phyloP scores from a whole-genome alignment of 2,888 invertebrate species.

The Drosophila borborema region DNA sequence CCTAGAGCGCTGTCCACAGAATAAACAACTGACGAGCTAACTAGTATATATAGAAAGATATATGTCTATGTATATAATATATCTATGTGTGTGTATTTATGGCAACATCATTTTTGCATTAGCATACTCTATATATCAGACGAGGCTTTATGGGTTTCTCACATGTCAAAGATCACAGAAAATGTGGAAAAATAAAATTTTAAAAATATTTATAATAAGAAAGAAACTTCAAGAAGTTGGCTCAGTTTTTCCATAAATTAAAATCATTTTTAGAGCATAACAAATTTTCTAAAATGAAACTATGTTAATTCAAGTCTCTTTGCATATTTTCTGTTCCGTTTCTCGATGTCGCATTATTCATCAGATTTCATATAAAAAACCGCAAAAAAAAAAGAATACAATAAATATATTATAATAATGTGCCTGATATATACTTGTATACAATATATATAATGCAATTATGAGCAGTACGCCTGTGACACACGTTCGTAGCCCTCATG shows the following conservation, averaged over 20 bases:
- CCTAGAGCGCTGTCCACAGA: constrained; percentile 60
- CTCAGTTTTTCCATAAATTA: neutral
- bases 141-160: neutral
- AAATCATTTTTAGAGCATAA: constrained; percentile 19
- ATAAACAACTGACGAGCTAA: constrained; percentile 39
- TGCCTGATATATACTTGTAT: constrained; percentile 30
- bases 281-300: neutral
- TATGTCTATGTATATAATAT: neutral
- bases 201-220: neutral
- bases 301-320: neutral
- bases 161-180: neutral
- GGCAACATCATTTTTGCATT: constrained; percentile 45
- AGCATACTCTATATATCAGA: constrained; percentile 33
- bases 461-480: constrained; percentile 39
- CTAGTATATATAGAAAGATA: constrained; percentile 11
- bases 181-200: neutral
- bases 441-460: constrained; percentile 14
- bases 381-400: constrained; percentile 26
- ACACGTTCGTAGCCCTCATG: constrained; percentile 30
- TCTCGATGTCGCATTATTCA: constrained; percentile 32
- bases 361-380: constrained; percentile 17
- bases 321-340: neutral
- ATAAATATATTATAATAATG: constrained; percentile 20
- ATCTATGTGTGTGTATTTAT: constrained; percentile 13
- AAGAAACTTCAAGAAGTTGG: neutral